Conservation (phyloP, 2,797 vertebrate species). For the Scolopax bukidnonensis region DNA sequence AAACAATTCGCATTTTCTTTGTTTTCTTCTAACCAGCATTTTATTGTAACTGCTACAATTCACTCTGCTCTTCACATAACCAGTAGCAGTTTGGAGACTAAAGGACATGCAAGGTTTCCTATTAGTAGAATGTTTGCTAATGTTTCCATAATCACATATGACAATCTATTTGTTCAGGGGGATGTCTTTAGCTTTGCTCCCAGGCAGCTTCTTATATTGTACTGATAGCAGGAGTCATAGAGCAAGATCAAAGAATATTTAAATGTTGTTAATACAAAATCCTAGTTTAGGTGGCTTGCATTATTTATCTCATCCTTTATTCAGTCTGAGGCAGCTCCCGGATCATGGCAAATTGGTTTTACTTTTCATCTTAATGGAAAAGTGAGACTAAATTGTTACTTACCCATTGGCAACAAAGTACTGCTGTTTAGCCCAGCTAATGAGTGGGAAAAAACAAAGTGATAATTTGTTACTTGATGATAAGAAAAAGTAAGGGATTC, state of each 20-base stretch:
- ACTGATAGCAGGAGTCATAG: neutral
- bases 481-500: neutral
- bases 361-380: constrained; percentile 1
- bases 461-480: neutral
- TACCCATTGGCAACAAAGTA: neutral
- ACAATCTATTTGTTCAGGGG: neutral
- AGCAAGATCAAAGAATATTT: constrained; percentile 38
- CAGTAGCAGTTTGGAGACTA: neutral
- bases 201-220: neutral
- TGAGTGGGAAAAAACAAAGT: neutral
- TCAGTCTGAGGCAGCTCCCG: neutral
- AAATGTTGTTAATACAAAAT: constrained; percentile 20
- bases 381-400: neutral
- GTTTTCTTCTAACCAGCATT: neutral
- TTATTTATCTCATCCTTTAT: constrained; percentile 27
- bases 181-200: neutral
- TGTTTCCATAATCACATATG: neutral
- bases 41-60: neutral
- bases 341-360: neutral
- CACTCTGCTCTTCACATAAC: neutral
- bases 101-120: neutral
- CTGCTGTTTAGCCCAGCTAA: neutral
- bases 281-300: neutral
- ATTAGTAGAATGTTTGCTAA: neutral
- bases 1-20: neutral